Evolutionary conservation across 1,140 invertebrate genomes (phyloP), one percentile per base, ranked within the genome.

Genomic region (Tetramorium simillimum): DNA sequence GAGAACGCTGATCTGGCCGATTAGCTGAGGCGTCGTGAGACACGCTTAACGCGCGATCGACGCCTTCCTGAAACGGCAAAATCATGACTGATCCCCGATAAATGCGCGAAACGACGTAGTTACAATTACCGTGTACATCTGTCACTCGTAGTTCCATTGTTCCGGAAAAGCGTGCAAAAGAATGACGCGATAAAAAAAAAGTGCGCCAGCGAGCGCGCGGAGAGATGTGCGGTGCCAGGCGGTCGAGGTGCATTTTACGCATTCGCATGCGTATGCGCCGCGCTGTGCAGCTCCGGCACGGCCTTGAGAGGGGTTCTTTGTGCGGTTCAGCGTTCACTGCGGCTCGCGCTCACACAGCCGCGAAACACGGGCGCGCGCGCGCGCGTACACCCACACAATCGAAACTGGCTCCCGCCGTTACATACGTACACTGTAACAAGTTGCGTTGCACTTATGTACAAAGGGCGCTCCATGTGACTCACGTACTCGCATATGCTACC

Each of bases 261-360:
- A 78, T 58, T 86, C 49, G 77, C 56, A 69, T 78, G 62, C 60
- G 62, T 70, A 82, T 86, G n/a, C 60, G 62, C 90, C 28, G 88
- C 28, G 88, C 87, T 92, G 24, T 78, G 93, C 91, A 91, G 86
- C 90, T 92, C 87, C 86, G 53, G 72, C 92, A 93, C 92, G 94
- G 94, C 94, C 94, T 95, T 95, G 94, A 95, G 92, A 92, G 92
- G 88, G 94, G 93, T 93, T 95, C 94, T 95, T 95, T 95, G 94
- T 95, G 94, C 94, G 90, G 92, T 92, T 91, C 91, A 93, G 92
- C 92, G 90, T 91, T 93, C 91, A 91, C 88, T 92, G 88, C 85
- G 78, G 88, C 82, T 89, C 89, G 86, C 91, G 73, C 21, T 67
- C 63, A 37, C 62, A 67, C 62, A 63, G 18, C 12, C 37, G n/a